phyloP scores from a whole-genome alignment of 2,113 vertebrate species.

The Neodontobutis hainanensis region DNA sequence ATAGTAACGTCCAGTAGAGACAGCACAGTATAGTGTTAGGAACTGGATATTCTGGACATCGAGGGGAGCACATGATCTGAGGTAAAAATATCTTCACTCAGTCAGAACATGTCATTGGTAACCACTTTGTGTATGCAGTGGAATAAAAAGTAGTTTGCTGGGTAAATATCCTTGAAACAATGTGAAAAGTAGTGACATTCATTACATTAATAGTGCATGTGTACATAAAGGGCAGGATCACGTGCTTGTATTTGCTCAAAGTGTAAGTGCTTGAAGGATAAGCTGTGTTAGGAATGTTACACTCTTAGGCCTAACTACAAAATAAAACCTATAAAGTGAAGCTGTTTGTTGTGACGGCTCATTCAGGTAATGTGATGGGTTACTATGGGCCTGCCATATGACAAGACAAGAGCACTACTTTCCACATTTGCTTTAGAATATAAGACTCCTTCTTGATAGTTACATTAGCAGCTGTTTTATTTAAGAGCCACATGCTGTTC shows the following conservation, averaged over 20 bases:
- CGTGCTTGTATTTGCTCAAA: no score
- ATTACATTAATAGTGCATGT: conserved; percentile 17
- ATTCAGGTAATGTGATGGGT: no score
- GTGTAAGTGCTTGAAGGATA: neutral
- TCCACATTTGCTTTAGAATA: conserved; percentile 35
- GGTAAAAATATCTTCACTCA: conserved; percentile 3
- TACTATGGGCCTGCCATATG: no score
- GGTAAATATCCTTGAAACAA: neutral
- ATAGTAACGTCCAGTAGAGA: neutral
- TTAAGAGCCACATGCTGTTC: neutral
- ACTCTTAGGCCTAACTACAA: no score
- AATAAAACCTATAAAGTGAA: no score
- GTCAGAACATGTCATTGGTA: neutral
- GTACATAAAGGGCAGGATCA: conserved; percentile 29
- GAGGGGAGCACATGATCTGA: neutral
- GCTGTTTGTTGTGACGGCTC: no score
- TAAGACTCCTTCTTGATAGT: conserved; percentile 20
- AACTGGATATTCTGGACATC: neutral
- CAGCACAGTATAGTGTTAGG: conserved; percentile 10
- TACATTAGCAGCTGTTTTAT: neutral
- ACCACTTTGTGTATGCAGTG: neutral
- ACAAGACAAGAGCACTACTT: no score
- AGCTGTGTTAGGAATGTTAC: neutral
- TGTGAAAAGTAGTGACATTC: conserved; percentile 5
- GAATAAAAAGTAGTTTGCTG: neutral